Evolutionary conservation across 1,140 invertebrate genomes (phyloP).

Genomic region (Carposina sasakii): DNA sequence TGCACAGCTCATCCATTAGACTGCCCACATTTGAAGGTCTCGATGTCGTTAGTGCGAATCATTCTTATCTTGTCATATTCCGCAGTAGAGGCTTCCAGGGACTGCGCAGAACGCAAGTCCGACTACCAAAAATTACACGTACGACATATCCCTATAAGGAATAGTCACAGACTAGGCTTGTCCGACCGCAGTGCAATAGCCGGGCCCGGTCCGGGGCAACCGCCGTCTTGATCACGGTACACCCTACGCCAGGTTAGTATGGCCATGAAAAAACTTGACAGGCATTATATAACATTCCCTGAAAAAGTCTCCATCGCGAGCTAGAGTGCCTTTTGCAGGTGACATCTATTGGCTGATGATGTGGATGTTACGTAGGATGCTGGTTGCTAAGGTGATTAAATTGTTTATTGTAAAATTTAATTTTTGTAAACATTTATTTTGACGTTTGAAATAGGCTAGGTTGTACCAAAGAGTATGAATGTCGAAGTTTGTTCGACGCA

Average conservation of each 20-base stretch:
- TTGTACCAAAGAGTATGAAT: not conserved
- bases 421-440: too few species aligned
- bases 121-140: slow-evolving; percentile 72
- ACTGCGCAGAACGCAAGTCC: slow-evolving; percentile 64
- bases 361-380: not conserved
- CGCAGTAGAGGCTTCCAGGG: slow-evolving; percentile 23
- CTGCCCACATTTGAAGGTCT: too few species aligned
- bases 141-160: slow-evolving; percentile 57
- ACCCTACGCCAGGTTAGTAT: slow-evolving; percentile 74
- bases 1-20: too few species aligned
- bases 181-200: slow-evolving; percentile 62
- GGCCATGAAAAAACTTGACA: not conserved
- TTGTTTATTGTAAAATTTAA: too few species aligned
- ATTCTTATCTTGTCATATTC: not conserved
- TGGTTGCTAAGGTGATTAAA: too few species aligned
- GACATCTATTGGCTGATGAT: slow-evolving; percentile 45
- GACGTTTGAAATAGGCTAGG: too few species aligned
- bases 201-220: slow-evolving; percentile 64
- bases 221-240: slow-evolving; percentile 73
- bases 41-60: slow-evolving; percentile 5
- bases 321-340: slow-evolving; percentile 30
- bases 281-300: slow-evolving; percentile 30
- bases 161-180: slow-evolving; percentile 52
- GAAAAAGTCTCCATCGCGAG: slow-evolving; percentile 38
- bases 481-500: too few species aligned